Base-by-base conservation (phyloP, 2,113 vertebrate genomes). In the Sarotherodon lohbergeri region DNA sequence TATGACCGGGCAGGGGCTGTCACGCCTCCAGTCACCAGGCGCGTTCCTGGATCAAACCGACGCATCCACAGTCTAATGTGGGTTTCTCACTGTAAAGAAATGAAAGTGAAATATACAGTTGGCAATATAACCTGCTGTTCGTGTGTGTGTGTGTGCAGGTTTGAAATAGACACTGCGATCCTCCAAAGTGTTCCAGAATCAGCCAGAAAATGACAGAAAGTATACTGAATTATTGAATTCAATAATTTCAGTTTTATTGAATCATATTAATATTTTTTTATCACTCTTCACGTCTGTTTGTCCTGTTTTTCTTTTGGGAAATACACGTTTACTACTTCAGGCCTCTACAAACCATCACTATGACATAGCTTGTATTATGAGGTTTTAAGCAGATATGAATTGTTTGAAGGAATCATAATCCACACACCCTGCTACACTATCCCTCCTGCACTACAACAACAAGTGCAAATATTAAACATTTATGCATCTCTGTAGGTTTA, bases 11-110 rank as follows among this genome's bases (percentile, higher is more conserved):
- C 71, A 32, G 43, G 14, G n/a, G 29, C 3, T 29, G 92, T 81
- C 93, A 88, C 94, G 92, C 94, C 93, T 82, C 84, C 87, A 24
- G 41, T 14, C 71, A 17, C 90, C 93, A 91, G 73, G 91, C 87
- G 84, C 84, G 10, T 5, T 10, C n/a, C 50, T 82, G 80, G 13
- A 68, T 36, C 57, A 63, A 24, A 39, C 29, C 57, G 10, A 12
- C 1, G n/a, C 36, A 27, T 32, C 36, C 55, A 50, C 56, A 1
- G 3, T 43, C 55, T 10, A 7, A 7, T 39, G 4, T 3, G 3
- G 0, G 24, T 48, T 19, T 76, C 41, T 48, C 68, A 46, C 16
- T 19, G 11, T 76, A 14, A 5, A 76, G 43, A 76, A 46, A 43
- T 24, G 8, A 73, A 73, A 73, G 66, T 27, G 66, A 68, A 68